A percentile compares a stretch with the other conserved stretches of the same genome.
Evolutionary conservation across 1,140 invertebrate genomes (phyloP).

Genomic region (Drosophila arizonae): DNA sequence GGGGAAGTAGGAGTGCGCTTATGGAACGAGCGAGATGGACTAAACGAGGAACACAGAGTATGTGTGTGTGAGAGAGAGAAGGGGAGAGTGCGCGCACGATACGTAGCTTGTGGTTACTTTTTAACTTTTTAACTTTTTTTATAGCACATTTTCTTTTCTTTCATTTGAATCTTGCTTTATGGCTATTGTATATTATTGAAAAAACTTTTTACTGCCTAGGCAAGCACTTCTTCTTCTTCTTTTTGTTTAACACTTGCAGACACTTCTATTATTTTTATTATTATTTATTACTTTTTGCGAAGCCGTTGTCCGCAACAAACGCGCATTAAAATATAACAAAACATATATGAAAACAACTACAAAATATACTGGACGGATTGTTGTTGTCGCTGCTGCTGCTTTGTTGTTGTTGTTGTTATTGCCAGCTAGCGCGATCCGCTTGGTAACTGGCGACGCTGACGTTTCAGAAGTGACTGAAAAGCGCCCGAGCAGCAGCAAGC

Average conservation of each 20-base stretch:
- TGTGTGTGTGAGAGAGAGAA: constrained; percentile 8
- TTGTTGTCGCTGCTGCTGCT: constrained; percentile 9
- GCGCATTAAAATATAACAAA: constrained; percentile 50
- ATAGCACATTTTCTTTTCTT: constrained; percentile 44
- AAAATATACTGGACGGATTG: constrained; percentile 31
- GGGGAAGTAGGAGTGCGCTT: background rate
- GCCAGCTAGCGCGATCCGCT: constrained; percentile 52
- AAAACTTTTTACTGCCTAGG: constrained; percentile 43
- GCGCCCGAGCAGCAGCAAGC: constrained; percentile 39
- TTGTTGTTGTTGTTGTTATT: constrained; percentile 20
- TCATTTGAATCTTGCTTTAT: constrained; percentile 18
- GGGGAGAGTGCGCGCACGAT: constrained; percentile 23
- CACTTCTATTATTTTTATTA: constrained; percentile 46
- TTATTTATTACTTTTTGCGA: constrained; percentile 37
- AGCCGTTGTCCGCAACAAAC: constrained; percentile 48
- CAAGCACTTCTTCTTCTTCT: constrained; percentile 46
- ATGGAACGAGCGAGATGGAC: constrained; percentile 13
- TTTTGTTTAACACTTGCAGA: constrained; percentile 50
- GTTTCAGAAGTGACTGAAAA: constrained; percentile 65
- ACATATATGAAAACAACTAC: constrained; percentile 36
- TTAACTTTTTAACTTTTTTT: constrained; percentile 33
- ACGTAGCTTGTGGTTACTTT: constrained; percentile 51
- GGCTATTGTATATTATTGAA: constrained; percentile 51
- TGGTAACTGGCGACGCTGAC: constrained; percentile 54
- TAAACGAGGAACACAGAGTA: background rate